Percentiles rank a stretch among this genome's conserved stretches.
These are phyloP conservation scores for Phalacrocorax brasilianus DNA, from an alignment of 2,113 vertebrate species.

Conservation along the genomic window DNA sequence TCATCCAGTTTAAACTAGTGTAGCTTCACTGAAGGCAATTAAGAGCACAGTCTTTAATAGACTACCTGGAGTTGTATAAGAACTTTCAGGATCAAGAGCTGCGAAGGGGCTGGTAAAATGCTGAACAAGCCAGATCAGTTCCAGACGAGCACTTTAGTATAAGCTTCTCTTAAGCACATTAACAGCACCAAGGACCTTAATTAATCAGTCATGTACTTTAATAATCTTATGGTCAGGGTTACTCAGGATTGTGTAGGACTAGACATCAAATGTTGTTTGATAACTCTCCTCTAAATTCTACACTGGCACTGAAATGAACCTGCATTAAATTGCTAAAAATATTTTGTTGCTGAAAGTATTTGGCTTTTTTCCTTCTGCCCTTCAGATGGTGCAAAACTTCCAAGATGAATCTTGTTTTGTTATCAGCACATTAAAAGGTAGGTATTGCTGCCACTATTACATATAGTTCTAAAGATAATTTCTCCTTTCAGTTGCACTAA, in stretches of 20 bases:
- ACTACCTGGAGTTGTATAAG: neutral
- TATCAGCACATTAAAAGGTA: constrained; percentile 90
- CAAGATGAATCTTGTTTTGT: constrained; percentile 89
- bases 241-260: neutral
- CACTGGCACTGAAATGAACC: neutral
- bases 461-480: neutral
- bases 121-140: neutral
- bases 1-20: neutral
- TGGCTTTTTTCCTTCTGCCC: constrained; percentile 23
- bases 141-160: neutral
- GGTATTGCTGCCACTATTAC: neutral
- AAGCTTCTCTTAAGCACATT: neutral
- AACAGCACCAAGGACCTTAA: neutral
- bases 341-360: neutral
- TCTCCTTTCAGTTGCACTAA: neutral
- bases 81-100: neutral
- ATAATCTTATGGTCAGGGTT: neutral
- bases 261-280: neutral
- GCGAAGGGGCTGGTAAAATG: neutral
- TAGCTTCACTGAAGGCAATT: neutral
- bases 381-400: constrained; percentile 95
- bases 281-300: neutral
- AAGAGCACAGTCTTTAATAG: neutral
- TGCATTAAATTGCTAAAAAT: neutral
- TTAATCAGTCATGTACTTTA: neutral